Evolutionary conservation across 2,888 invertebrate species (phyloP).

Genomic region (Scelioninae gen. 1): DNA sequence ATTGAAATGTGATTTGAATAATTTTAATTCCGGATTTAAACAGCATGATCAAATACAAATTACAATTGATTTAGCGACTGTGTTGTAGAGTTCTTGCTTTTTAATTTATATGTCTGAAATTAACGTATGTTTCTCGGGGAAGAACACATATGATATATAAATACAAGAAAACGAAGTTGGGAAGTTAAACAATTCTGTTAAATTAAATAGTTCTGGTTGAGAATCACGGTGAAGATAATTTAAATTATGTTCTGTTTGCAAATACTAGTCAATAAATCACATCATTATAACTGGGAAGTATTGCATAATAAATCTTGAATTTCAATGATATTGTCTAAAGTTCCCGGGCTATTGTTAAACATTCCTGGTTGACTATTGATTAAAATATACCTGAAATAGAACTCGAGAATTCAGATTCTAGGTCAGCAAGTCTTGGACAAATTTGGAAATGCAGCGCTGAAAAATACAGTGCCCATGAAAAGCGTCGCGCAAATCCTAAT

Average conservation of each 20-base stretch:
- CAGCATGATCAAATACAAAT: slow-evolving; percentile 46
- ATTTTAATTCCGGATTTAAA: slow-evolving; percentile 35
- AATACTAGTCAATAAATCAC: slow-evolving; percentile 1
- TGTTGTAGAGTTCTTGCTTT: background rate
- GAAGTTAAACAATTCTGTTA: background rate
- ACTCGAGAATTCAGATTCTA: slow-evolving; percentile 18
- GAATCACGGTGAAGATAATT: background rate
- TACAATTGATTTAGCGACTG: slow-evolving; percentile 5
- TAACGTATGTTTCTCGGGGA: too few species aligned
- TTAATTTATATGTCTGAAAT: background rate
- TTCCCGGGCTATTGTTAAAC: slow-evolving; percentile 26
- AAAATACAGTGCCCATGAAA: slow-evolving; percentile 28
- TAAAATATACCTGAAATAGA: slow-evolving; percentile 24
- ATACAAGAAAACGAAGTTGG: too few species aligned
- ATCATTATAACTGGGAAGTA: slow-evolving; percentile 7
- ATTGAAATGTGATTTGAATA: slow-evolving; percentile 60
- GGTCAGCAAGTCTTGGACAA: slow-evolving; percentile 35
- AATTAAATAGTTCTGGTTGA: background rate
- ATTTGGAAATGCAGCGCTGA: slow-evolving; percentile 19
- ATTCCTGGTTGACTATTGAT: slow-evolving; percentile 10
- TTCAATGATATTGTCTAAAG: slow-evolving; percentile 24
- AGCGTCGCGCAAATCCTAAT: slow-evolving; percentile 35
- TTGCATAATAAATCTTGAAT: slow-evolving; percentile 16
- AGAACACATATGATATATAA: too few species aligned
- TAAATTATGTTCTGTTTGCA: background rate